Evolutionary conservation across 2,888 invertebrate species (phyloP).

Genomic region (Lycocerus yunnanus): DNA sequence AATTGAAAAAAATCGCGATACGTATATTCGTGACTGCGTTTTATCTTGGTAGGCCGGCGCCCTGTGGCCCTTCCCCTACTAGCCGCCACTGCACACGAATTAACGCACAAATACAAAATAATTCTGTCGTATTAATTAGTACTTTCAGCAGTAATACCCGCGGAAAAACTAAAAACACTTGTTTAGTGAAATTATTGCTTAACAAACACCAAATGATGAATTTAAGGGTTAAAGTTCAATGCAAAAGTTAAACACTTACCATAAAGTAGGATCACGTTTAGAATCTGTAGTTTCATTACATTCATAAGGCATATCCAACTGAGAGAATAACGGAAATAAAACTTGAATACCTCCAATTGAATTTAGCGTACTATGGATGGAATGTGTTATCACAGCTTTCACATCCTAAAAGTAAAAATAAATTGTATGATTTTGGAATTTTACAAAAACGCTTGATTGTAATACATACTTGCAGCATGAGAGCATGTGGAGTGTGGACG

Average conservation of each 20-base stretch:
- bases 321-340: slow-evolving; percentile 95
- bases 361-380: slow-evolving; percentile 98
- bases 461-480: slow-evolving; percentile 89
- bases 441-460: not conserved
- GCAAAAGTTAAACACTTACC: slow-evolving; percentile 61
- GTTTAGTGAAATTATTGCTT: not conserved
- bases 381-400: slow-evolving; percentile 98
- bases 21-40: too few species aligned
- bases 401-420: slow-evolving; percentile 77
- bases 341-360: slow-evolving; percentile 99
- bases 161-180: too few species aligned
- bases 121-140: too few species aligned
- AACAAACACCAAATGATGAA: not conserved
- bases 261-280: slow-evolving; percentile 85
- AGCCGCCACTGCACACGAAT: too few species aligned
- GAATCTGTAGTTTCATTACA: slow-evolving; percentile 72
- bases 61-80: too few species aligned
- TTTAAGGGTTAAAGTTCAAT: not conserved
- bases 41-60: too few species aligned
- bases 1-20: too few species aligned
- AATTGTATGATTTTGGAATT: not conserved
- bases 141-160: too few species aligned
- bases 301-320: slow-evolving; percentile 93
- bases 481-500: slow-evolving; percentile 98
- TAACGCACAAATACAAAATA: too few species aligned